Evolutionary conservation across 2,113 vertebrate genomes (phyloP).

Genomic region (Caloenas nicobarica): DNA sequence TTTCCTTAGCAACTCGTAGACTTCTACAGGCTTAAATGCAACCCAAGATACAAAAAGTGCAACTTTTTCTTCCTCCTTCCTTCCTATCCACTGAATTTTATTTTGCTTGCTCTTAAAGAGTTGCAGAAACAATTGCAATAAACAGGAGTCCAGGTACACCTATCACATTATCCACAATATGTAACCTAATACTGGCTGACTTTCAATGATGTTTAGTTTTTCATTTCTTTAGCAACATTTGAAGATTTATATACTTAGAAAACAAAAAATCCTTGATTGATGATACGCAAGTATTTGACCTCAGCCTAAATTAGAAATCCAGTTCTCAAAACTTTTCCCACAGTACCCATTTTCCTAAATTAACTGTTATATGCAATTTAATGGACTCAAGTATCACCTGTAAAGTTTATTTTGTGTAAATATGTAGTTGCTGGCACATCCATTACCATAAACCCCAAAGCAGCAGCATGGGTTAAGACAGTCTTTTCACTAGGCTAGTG

Average conservation of each 20-base stretch:
- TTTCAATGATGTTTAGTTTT: neutral
- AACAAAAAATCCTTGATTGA: neutral
- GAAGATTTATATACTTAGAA: neutral
- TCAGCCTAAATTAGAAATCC: neutral
- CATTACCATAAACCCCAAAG: neutral
- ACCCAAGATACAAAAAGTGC: neutral
- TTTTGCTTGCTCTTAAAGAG: neutral
- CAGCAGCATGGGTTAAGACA: neutral
- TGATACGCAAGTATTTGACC: neutral
- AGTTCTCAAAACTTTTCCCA: neutral
- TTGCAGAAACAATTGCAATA: neutral
- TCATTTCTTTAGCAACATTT: neutral
- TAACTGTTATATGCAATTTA: neutral
- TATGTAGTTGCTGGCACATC: neutral
- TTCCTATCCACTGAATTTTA: neutral
- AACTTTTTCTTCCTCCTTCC: too few relatives aligned
- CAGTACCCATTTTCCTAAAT: accelerated
- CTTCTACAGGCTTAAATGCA: neutral
- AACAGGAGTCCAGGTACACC: neutral
- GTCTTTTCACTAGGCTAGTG: neutral
- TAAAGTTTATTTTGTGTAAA: neutral
- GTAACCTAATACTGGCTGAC: neutral
- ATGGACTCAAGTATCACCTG: too few relatives aligned
- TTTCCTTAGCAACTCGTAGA: neutral
- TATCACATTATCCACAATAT: neutral